Evolutionary conservation across 2,797 vertebrate genomes (phyloP), one percentile per base, ranked within the genome.

Genomic region (Stomatorhinus walkeri): DNA sequence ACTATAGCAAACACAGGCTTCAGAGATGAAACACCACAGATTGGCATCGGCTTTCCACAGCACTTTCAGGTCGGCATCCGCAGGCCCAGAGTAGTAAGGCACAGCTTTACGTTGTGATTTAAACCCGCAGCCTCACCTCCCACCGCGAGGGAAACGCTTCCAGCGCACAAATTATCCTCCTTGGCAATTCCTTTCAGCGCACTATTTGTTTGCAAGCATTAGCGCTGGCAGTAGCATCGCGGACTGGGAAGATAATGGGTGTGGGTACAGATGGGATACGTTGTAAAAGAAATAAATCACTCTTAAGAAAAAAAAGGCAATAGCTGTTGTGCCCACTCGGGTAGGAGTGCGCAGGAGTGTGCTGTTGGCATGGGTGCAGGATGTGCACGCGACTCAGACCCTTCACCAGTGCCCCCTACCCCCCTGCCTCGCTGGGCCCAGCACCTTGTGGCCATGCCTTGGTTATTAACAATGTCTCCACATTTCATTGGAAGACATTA

Each of bases 401-500:
- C 5, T n/a, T 28, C 49, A 24, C 51, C 4, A 49, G 84, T 24
- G 7, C 83, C 83, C 72, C 87, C n/a, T 28, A 10, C 52, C 24
- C 52, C 28, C n/a, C 48, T 14, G n/a, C 85, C 85, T 52, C 7
- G 3, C 4, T 10, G 32, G 24, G 22, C 79, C 52, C 54, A 10
- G 40, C 46, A 24, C 56, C 88, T 36, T 22, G 79, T 85, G 54
- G 91, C 88, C 90, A 89, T 92, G 92, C 92, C 91, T 32, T 90
- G 91, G 91, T 94, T 94, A 93, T 94, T 94, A 93, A 92, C 89
- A 90, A 92, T 91, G 89, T 93, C 89, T 88, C 91, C 51, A 91
- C 90, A 93, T 93, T 92, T 91, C 93, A 87, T 90, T 88, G 52
- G 90, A 88, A 86, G 90, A 92, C 89, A 89, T 95, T 94, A 94